Conservation (phyloP, 2,113 vertebrate genomes). For the Xenus cinereus region DNA sequence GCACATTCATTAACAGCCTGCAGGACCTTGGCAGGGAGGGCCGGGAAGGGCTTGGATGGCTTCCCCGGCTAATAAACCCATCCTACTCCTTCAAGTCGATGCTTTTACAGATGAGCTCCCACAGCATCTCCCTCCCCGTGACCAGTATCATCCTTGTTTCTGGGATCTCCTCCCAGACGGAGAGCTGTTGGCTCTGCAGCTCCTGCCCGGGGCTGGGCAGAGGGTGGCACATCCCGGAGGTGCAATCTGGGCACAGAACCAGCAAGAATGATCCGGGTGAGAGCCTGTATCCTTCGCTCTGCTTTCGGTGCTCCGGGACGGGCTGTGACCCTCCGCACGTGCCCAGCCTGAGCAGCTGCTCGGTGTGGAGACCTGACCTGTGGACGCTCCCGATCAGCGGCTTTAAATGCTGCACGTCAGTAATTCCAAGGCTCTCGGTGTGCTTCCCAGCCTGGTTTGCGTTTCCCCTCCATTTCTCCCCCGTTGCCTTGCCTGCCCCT, state of each 20-base stretch:
- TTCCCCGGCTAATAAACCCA: neutral
- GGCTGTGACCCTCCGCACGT: neutral
- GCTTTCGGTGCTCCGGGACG: accelerated
- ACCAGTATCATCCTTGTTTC: neutral
- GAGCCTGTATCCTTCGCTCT: neutral
- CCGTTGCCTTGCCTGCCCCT: neutral
- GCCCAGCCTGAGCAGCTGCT: neutral
- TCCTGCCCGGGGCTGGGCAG: neutral
- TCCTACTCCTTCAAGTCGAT: neutral
- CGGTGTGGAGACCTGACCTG: neutral
- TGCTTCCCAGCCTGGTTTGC: neutral
- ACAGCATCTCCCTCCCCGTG: neutral
- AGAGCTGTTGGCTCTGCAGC: neutral
- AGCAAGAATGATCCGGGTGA: neutral
- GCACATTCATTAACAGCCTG: neutral
- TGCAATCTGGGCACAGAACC: neutral
- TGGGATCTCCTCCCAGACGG: neutral
- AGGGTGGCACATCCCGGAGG: accelerated
- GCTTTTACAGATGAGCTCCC: neutral
- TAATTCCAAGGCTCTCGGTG: neutral
- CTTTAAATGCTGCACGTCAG: neutral
- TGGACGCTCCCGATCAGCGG: neutral
- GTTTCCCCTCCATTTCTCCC: neutral
- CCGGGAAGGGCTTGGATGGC: neutral
- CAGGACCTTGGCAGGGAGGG: neutral